A percentile compares a stretch with the other conserved stretches of the same genome.
These are phyloP conservation scores for Prochilodus magdalenae DNA, from an alignment of 2,113 vertebrate genomes.

Conservation along the genomic window DNA sequence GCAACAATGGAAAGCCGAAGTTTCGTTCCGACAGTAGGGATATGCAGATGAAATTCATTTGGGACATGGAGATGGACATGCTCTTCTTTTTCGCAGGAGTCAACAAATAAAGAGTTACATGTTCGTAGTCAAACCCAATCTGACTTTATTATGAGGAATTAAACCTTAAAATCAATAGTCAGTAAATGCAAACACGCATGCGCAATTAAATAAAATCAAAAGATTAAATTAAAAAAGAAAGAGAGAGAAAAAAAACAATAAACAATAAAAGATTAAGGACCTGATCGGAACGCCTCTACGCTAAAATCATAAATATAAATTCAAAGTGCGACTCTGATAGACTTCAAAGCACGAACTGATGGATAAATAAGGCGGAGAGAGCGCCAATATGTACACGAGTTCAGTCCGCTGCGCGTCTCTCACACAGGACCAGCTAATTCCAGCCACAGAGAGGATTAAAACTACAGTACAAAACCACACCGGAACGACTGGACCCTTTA, in stretches of 20 bases:
- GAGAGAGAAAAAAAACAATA: neutral
- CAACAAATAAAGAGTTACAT: neutral
- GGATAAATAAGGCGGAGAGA: slow-evolving; percentile 76
- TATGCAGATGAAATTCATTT: too few species aligned
- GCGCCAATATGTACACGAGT: slow-evolving; percentile 71
- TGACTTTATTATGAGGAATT: slow-evolving; percentile 63
- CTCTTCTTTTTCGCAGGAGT: too few species aligned
- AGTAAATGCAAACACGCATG: slow-evolving; percentile 81
- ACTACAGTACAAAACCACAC: slow-evolving; percentile 87
- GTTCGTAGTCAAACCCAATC: slow-evolving; percentile 46
- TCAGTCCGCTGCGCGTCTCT: slow-evolving; percentile 78
- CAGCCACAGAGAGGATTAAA: slow-evolving; percentile 82
- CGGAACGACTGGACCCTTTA: slow-evolving; percentile 61
- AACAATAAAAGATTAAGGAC: slow-evolving; percentile 62
- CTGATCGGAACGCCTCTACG: slow-evolving; percentile 85
- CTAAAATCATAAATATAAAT: slow-evolving; percentile 85
- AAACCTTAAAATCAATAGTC: slow-evolving; percentile 81
- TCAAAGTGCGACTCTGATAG: slow-evolving; percentile 81
- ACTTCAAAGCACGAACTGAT: slow-evolving; percentile 80
- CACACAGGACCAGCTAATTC: slow-evolving; percentile 83
- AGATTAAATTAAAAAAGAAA: slow-evolving; percentile 34
- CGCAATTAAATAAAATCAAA: slow-evolving; percentile 57
- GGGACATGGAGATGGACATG: too few species aligned
- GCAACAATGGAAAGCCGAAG: too few species aligned
- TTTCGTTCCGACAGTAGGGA: too few species aligned